Percentiles rank a stretch among this genome's conserved stretches.
phyloP scores from a whole-genome alignment of 2,888 invertebrate genomes.

The Amphimallon solstitiale region DNA sequence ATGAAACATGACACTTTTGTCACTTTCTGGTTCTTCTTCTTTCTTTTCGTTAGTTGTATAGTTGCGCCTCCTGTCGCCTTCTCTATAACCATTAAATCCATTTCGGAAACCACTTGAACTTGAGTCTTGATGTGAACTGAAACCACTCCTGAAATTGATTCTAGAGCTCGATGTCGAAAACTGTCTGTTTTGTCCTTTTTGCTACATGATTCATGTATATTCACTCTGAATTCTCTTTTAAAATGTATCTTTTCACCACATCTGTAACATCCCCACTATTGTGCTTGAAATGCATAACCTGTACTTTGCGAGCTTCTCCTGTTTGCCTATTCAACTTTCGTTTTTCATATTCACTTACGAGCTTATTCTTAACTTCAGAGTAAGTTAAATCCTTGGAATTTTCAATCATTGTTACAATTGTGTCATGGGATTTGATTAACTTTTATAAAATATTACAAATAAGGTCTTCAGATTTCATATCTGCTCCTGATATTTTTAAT shows the following conservation, averaged over 20 bases:
- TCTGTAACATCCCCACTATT: neutral
- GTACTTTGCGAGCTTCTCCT: neutral
- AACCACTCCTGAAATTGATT: too few species aligned
- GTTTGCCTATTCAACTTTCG: neutral
- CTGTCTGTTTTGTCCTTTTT: neutral
- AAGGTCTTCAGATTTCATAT: conserved; percentile 38
- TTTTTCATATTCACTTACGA: conserved; percentile 11
- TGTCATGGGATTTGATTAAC: conserved; percentile 42
- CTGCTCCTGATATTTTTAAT: conserved; percentile 34
- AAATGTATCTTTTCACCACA: conserved; percentile 11
- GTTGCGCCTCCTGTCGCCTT: too few species aligned
- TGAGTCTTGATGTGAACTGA: too few species aligned
- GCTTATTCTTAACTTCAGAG: conserved; percentile 28
- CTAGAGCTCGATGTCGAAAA: too few species aligned
- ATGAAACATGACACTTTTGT: too few species aligned
- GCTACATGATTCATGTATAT: neutral
- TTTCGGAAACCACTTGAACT: too few species aligned
- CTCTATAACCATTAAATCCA: too few species aligned
- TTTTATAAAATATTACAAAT: conserved; percentile 38
- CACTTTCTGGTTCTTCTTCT: too few species aligned
- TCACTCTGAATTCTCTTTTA: conserved; percentile 1
- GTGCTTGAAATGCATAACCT: neutral
- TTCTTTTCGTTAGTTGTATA: too few species aligned
- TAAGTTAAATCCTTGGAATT: conserved; percentile 31
- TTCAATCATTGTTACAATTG: conserved; percentile 42